Evolutionary conservation across 1,140 invertebrate species (phyloP), one percentile per base, ranked within the genome.

Genomic region (Frieseomelitta varia): DNA sequence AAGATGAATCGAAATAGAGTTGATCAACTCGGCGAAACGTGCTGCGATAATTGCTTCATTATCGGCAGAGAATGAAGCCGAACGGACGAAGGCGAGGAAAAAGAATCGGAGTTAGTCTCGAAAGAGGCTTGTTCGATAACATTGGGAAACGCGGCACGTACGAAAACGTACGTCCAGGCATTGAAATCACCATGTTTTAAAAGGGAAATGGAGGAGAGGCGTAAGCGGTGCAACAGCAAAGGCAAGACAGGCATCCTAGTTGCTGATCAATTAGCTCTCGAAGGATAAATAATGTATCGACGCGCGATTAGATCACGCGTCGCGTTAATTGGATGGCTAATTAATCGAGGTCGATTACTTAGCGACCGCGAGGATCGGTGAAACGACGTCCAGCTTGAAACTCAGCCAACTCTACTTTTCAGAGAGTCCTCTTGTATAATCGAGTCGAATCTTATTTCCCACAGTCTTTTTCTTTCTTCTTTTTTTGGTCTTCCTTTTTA

Each of bases 261-360:
- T 77, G 84, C 84, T 85, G 88, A 89, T 90, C 90, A 92, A 93
- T 93, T 92, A 93, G 85, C 69, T 68, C 69, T 80, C 81, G 86
- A 91, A 63, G 76, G 76, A 84, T 79, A 84, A 92, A 91, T 92
- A 90, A 91, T 88, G 81, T 79, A 84, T 84, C 83, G 72, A 88
- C 65, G 71, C 77, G 74, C 87, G 90, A 92, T 91, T 81, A 89
- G 80, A 91, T 91, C 85, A 84, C 63, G 56, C 53, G 63, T 56
- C 89, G 81, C 89, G 92, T 93, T 92, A 92, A 92, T 93, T 92
- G 67, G 76, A 61, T 39, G 85, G 87, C 86, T 92, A 92, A 92
- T 91, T 91, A 87, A 79, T 74, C 83, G 75, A 56, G 79, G 53
- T 75, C 76, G 72, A 73, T 79, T 51, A 56, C 68, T 72, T 80